Evolutionary conservation across 2,797 vertebrate species (phyloP), one percentile per base, ranked within the genome.

Genomic region (Phrynocephalus vlangalii): DNA sequence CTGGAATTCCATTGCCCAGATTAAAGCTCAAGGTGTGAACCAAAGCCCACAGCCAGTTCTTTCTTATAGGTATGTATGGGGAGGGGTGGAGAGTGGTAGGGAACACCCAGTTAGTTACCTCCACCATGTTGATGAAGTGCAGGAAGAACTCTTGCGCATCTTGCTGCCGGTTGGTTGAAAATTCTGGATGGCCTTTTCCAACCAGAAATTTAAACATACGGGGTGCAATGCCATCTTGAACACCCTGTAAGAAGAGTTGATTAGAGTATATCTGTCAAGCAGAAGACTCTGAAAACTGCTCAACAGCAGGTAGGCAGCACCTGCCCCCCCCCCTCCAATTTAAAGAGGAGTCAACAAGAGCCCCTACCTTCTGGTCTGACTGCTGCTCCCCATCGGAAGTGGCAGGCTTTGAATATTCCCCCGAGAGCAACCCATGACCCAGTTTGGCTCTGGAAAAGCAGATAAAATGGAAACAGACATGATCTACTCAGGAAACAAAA

Each of bases 61-160:
- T 24, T 30, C 52, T 28, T 24, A 63, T 48, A 56, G 28, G n/a
- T 79, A 13, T 26, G 10, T 8, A 79, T 68, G 3, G 60, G 48
- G 50, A 52, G 20, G 44, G 3, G n/a, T n/a, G 52, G 3, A 1
- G 52, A 13, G 13, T 10, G 52, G 52, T 11, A 13, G 52, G 9
- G 52, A 56, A 56, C 13, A 13, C 13, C 1, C 38, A 44, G 91
- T 97, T 97, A 44, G 91, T 97, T 97, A 99, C 99, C 98, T 99
- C 99, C 91, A 99, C 98, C 99, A 99, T 99, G 96, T 99, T 99
- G 94, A 99, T 98, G 94, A 99, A 99, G 96, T 99, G 98, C 96
- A 99, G 97, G 95, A 99, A 98, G 96, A 99, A 99, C 95, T 99
- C 99, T 94, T 99, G 99, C 87, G 99, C 99, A 33, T 99, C 99